Percentiles rank a stretch among this genome's conserved stretches.
Conservation (phyloP, 2,888 invertebrate genomes). For the Oxycera nigricornis region DNA sequence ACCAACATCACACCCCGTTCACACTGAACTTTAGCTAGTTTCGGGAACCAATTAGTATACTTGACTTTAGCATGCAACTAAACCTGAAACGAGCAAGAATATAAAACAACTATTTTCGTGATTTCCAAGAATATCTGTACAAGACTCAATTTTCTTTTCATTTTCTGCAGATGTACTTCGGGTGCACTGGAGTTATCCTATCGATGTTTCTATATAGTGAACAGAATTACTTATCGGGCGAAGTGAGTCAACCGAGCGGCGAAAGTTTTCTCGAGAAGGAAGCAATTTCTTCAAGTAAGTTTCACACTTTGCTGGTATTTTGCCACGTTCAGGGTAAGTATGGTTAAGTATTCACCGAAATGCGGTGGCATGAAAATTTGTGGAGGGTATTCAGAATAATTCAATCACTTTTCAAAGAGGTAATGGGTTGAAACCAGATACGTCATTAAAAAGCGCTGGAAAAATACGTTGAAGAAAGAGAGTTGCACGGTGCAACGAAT, state of each 20-base stretch:
- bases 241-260: conserved; percentile 65
- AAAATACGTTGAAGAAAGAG: no score
- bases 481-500: no score
- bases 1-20: not conserved
- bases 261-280: conserved; percentile 68
- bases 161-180: conserved; percentile 70
- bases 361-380: not conserved
- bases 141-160: not conserved
- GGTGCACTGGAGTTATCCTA: conserved; percentile 69
- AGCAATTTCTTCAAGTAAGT: conserved; percentile 59
- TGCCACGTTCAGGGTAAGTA: not conserved
- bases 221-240: conserved; percentile 69
- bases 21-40: not conserved
- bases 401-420: not conserved
- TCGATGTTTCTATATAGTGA: conserved; percentile 72
- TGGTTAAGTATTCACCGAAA: not conserved
- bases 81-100: not conserved
- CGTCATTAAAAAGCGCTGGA: no score
- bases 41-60: not conserved
- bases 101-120: not conserved
- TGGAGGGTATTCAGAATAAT: not conserved
- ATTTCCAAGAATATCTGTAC: not conserved
- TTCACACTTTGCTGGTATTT: not conserved
- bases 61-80: not conserved
- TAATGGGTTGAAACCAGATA: not conserved